A percentile compares a stretch with the other conserved stretches of the same genome.
Evolutionary conservation across 2,797 vertebrate species (phyloP).

Genomic region (Spondyliosoma cantharus): DNA sequence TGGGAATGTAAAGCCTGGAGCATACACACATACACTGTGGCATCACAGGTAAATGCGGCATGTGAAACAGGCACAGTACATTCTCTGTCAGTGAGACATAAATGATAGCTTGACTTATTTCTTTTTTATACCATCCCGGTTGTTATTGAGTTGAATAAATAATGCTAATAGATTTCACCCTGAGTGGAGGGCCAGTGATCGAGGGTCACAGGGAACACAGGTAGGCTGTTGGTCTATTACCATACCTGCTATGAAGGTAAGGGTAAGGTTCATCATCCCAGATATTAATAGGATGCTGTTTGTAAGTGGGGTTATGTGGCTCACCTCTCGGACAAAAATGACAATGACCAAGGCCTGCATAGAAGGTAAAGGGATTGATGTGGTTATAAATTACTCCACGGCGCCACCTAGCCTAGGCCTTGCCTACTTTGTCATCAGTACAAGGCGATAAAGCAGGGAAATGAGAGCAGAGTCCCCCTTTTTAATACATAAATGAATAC

Average conservation of each 20-base stretch:
- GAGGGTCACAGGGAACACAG: slow-evolving; percentile 81
- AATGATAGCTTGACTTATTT: slow-evolving; percentile 73
- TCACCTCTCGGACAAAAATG: slow-evolving; percentile 87
- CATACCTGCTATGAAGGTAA: slow-evolving; percentile 82
- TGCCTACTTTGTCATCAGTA: slow-evolving; percentile 85
- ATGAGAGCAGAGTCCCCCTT: slow-evolving; percentile 82
- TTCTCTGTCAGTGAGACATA: slow-evolving; percentile 59
- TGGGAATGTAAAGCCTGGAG: slow-evolving; percentile 43
- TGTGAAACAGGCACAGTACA: slow-evolving; percentile 51
- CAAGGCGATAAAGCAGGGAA: slow-evolving; percentile 86
- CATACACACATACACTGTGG: slow-evolving; percentile 28
- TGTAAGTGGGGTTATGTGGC: slow-evolving; percentile 86
- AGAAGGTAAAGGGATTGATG: slow-evolving; percentile 87
- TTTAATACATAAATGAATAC: slow-evolving; percentile 91
- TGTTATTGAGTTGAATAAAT: slow-evolving; percentile 81
- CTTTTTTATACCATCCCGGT: slow-evolving; percentile 69
- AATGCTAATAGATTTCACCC: slow-evolving; percentile 81
- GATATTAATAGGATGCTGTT: slow-evolving; percentile 85
- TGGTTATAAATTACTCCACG: slow-evolving; percentile 89
- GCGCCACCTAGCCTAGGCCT: slow-evolving; percentile 86
- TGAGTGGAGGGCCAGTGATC: slow-evolving; percentile 71
- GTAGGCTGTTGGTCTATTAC: slow-evolving; percentile 79
- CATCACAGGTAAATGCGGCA: slow-evolving; percentile 49
- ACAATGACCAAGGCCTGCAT: slow-evolving; percentile 86
- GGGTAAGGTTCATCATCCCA: slow-evolving; percentile 84